Percentiles rank a stretch among this genome's conserved stretches.
These are phyloP conservation scores for Zootoca vivipara DNA, from an alignment of 2,113 vertebrate species.

Conservation along the genomic window DNA sequence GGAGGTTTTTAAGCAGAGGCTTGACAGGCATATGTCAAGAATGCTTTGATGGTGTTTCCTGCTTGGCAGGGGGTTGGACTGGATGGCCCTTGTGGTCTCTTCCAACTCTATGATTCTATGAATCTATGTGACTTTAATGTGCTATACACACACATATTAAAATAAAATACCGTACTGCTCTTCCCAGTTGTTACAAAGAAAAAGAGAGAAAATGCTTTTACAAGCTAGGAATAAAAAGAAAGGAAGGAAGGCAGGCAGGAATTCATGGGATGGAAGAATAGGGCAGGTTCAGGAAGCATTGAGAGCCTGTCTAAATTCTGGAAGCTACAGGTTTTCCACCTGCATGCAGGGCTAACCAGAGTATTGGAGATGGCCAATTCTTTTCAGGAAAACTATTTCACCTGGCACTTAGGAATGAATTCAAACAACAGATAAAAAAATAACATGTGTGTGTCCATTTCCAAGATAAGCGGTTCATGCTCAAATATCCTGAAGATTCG, in stretches of 20 bases:
- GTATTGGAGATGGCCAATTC: not conserved
- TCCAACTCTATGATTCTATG: no score
- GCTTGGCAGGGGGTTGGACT: no score
- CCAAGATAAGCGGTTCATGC: not conserved
- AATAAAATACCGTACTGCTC: no score
- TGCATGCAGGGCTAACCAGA: not conserved
- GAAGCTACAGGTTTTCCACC: not conserved
- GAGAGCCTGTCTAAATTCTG: not conserved
- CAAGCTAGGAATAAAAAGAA: no score
- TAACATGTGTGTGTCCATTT: slow-evolving; percentile 31
- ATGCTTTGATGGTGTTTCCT: no score
- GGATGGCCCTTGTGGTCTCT: no score
- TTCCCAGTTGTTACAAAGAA: no score
- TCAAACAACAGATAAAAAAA: not conserved
- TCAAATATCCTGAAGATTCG: slow-evolving; percentile 29
- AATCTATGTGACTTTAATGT: not conserved
- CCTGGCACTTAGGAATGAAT: not conserved
- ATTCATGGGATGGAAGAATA: not conserved
- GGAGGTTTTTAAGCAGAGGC: no score
- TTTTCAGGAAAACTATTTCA: not conserved
- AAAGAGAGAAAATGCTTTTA: no score
- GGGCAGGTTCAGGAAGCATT: not conserved
- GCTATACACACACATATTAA: no score
- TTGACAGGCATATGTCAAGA: no score
- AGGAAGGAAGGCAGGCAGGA: no score